A percentile compares a stretch with the other conserved stretches of the same genome.
Conservation (phyloP, 30 jellyfish, hydroid and myxozoan species). For the Turritopsis dohrnii region DNA sequence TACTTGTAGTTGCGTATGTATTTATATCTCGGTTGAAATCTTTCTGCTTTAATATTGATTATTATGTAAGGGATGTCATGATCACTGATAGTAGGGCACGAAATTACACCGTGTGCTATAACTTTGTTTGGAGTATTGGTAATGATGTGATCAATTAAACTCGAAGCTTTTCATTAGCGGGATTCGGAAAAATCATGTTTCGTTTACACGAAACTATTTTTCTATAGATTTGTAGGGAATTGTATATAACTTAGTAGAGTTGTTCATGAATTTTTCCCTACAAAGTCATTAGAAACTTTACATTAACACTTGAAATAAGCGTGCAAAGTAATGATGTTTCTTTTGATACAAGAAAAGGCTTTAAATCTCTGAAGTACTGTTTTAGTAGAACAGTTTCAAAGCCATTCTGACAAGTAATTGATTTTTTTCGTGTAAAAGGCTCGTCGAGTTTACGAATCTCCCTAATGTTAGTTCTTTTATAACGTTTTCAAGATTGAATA, state of each 20-base stretch:
- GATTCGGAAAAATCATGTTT: not conserved
- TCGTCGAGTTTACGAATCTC: not conserved
- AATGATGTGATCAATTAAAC: conserved; percentile 3
- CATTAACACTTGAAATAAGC: too few species aligned
- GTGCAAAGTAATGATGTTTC: too few species aligned
- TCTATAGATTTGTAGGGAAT: not conserved
- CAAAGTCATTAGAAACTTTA: too few species aligned
- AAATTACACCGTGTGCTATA: not conserved
- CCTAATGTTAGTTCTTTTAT: not conserved
- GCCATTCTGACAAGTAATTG: not conserved
- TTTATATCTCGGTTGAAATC: not conserved
- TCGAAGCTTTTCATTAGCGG: not conserved
- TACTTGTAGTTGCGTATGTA: too few species aligned
- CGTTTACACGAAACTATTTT: not conserved
- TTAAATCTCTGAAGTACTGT: too few species aligned
- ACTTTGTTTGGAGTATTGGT: not conserved
- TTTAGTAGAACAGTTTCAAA: too few species aligned
- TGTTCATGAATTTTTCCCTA: too few species aligned
- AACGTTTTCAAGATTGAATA: conserved; percentile 14
- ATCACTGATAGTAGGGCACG: not conserved
- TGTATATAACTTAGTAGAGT: too few species aligned
- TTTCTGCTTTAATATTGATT: not conserved
- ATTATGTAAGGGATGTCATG: not conserved
- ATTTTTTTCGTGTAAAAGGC: not conserved
- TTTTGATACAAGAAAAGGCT: too few species aligned